Evolutionary conservation across 2,797 vertebrate species (phyloP), one percentile per base, ranked within the genome.

Genomic region (Pampus argenteus): DNA sequence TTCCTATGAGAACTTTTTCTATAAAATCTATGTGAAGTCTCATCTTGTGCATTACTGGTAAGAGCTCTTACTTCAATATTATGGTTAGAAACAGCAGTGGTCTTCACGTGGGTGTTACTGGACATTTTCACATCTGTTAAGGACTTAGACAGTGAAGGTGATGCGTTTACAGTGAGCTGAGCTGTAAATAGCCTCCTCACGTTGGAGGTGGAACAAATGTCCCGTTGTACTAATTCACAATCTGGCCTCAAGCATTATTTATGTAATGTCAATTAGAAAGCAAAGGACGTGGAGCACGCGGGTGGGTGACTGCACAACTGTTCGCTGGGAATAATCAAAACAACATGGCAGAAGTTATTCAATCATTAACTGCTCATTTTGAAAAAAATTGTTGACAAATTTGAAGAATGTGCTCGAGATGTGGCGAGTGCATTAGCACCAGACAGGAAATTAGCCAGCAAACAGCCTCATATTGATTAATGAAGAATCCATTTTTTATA

Each of bases 231-330:
- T 77, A 73, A 84, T 81, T 87, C 74, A 79, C 74, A 85, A 61
- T 74, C 66, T 86, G 71, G 80, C 85, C 86, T 69, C 57, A 76
- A 83, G 85, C 76, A 38, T 79, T 89, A 83, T 91, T 91, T 88
- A 92, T 79, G 84, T 91, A 91, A 92, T 79, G 70, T 88, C 74
- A 82, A 79, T 81, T 79, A 78, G 71, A 72, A 85, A 89, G 86
- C 81, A 82, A 82, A 91, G 86, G 81, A 78, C 76, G 74, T 49
- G 50, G 75, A 58, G 64, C 64, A 60, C 50, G 78, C 23, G 61
- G 83, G 78, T 60, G 81, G 76, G 67, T 66, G 61, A 77, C 68
- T 84, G 71, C 57, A 78, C 29, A 64, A 49, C 47, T 68, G 51
- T 61, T 58, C 58, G 45, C 44, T 23, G 18, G 59, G 75, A 66